Conservation (phyloP, 1,140 invertebrate genomes). For the Yoshiicerus persimilis region DNA sequence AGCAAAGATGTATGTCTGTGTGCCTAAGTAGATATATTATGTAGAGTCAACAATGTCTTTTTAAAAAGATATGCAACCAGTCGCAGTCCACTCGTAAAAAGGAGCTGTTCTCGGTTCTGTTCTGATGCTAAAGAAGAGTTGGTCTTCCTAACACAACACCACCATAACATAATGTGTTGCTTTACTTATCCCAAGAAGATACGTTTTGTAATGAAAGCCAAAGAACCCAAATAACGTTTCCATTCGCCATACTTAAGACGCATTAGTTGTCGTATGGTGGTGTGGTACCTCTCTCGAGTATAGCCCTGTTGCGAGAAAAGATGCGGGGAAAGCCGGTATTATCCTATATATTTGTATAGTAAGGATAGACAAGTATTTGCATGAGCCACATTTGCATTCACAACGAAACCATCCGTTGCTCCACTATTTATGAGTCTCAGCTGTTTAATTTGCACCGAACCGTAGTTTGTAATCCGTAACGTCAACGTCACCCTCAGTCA, state of each 20-base stretch:
- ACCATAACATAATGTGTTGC: neutral
- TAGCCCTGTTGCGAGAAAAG: neutral
- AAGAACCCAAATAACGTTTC: neutral
- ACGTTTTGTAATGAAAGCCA: neutral
- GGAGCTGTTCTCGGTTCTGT: neutral
- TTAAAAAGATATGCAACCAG: neutral
- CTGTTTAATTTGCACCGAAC: constrained; percentile 22
- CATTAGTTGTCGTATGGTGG: no score
- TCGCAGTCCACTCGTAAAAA: neutral
- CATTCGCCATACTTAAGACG: neutral
- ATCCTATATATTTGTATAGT: neutral
- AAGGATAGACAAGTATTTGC: neutral
- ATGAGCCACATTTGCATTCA: constrained; percentile 3
- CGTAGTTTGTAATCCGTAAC: constrained; percentile 9
- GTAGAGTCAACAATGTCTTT: neutral
- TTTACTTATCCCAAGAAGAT: neutral
- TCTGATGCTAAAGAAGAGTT: neutral
- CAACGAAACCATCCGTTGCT: neutral
- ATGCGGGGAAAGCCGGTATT: neutral
- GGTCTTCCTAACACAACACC: neutral
- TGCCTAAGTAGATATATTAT: neutral
- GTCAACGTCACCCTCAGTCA: neutral
- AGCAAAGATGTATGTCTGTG: neutral
- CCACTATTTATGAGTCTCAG: constrained; percentile 6
- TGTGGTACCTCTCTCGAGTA: neutral